Conservation (phyloP, 2,113 vertebrate species). For the Hylia prasina region DNA sequence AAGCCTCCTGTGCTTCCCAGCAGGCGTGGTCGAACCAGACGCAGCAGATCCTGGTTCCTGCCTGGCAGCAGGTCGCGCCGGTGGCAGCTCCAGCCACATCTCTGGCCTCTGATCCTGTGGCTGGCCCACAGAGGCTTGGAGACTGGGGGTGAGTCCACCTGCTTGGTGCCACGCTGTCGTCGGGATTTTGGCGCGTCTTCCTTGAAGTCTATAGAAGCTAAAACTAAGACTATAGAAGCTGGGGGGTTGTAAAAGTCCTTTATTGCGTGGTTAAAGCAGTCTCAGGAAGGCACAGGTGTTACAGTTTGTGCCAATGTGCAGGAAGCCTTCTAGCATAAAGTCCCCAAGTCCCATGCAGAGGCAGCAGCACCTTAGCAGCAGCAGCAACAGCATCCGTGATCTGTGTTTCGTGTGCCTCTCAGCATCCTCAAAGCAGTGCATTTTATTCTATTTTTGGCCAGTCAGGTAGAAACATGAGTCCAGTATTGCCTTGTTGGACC, state of each 20-base stretch:
- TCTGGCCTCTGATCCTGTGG: conserved; percentile 87
- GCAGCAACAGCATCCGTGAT: not conserved
- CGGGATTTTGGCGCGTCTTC: not conserved
- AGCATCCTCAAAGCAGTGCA: not conserved
- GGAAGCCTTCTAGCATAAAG: not conserved
- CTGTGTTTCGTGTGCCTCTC: not conserved
- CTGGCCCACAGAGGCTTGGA: conserved; percentile 89
- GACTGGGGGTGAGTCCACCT: conserved; percentile 89
- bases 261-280: not conserved
- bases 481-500: not conserved
- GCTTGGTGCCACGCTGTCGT: not conserved
- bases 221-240: not conserved
- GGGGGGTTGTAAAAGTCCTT: not conserved
- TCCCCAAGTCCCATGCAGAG: not conserved
- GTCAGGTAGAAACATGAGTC: not conserved
- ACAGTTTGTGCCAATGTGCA: not conserved
- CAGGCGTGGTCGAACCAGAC: conserved; percentile 91
- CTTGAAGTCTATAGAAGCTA: not conserved
- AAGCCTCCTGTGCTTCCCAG: not conserved
- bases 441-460: not conserved
- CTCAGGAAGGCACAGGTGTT: not conserved
- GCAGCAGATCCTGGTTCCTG: conserved; percentile 91
- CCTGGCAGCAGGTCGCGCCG: conserved; percentile 91
- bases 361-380: not conserved
- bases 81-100: conserved; percentile 83